Conservation (phyloP, 1,140 invertebrate genomes). For the Drosophila subpulchrella region DNA sequence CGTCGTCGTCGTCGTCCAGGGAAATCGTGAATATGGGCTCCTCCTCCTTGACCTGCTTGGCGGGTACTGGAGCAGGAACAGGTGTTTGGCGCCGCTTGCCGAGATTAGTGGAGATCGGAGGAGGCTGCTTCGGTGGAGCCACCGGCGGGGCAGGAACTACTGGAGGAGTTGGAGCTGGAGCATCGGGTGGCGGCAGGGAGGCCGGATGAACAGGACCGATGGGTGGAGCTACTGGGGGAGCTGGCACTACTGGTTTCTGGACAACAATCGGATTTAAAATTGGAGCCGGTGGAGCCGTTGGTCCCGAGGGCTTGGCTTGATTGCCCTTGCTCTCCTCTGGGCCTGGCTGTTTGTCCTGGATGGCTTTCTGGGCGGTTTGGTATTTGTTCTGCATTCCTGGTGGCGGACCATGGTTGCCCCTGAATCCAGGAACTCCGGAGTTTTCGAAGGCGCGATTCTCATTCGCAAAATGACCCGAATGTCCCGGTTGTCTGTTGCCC, state of each 20-base stretch:
- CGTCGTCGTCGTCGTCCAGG: slow-evolving; percentile 69
- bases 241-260: background rate
- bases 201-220: background rate
- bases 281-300: background rate
- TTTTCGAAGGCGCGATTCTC: background rate
- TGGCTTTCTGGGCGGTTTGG: slow-evolving; percentile 4
- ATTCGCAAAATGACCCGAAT: background rate
- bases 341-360: background rate
- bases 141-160: slow-evolving; percentile 1
- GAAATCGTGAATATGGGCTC: slow-evolving; percentile 54
- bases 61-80: background rate
- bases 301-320: background rate
- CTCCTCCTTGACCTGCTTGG: slow-evolving; percentile 48
- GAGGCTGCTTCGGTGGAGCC: background rate
- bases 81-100: slow-evolving; percentile 50
- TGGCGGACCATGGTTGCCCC: background rate
- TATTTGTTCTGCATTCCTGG: background rate
- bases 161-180: background rate
- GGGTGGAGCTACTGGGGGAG: slow-evolving; percentile 1
- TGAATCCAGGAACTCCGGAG: background rate
- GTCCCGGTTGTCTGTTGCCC: background rate
- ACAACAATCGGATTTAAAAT: background rate
- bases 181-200: background rate
- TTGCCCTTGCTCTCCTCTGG: background rate
- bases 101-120: background rate